Base-by-base conservation (phyloP, 2,113 vertebrate genomes). In the Thryonomys swinderianus region DNA sequence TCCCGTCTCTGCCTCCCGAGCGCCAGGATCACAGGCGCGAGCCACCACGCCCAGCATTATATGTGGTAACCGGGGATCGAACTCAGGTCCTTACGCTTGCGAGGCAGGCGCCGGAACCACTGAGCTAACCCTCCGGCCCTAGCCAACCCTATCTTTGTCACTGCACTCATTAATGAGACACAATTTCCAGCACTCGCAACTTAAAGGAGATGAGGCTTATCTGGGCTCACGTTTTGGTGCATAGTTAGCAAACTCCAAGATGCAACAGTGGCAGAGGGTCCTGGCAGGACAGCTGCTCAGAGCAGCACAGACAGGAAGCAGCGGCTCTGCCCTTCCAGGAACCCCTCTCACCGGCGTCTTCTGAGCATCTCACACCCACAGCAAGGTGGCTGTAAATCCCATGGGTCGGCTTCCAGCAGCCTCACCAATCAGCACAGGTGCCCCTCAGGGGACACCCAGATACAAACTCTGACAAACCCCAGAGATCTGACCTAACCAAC, bases 401-500 rank as follows among this genome's bases (percentile, higher is more conserved):
- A 32, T 30, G 45, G 45, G 16, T 45, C 71, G 30, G 40, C 25
- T 74, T 48, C 42, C 42, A 30, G 16, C 45, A 48, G 25, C 27
- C 42, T 42, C 73, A 48, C 42, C 73, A 30, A 9, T 48, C 13
- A 76, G 27, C 13, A 48, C 25, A 30, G 16, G 42, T 30, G 27
- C 25, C 71, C 13, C 25, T 30, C 30, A 1, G 25, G 40, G 71
- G 13, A 48, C 42, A 48, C 48, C 42, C 48, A 76, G 27, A 48
- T 48, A 74, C 14, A 48, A 32, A 76, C 73, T 42, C 17, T 76
- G 45, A 48, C 25, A 76, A 51, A 32, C 11, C 8, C 20, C 69
- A n/a, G 66, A 85, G 48, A 86, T 84, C 40, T 76, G 10, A 62
- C 57, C 48, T 94, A 94, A 51, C 48, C 48, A 51, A 95, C 20